Percentiles rank a stretch among this genome's conserved stretches.
Evolutionary conservation across 2,888 invertebrate genomes (phyloP).

Genomic region (Prosopocoilus inquinatus): DNA sequence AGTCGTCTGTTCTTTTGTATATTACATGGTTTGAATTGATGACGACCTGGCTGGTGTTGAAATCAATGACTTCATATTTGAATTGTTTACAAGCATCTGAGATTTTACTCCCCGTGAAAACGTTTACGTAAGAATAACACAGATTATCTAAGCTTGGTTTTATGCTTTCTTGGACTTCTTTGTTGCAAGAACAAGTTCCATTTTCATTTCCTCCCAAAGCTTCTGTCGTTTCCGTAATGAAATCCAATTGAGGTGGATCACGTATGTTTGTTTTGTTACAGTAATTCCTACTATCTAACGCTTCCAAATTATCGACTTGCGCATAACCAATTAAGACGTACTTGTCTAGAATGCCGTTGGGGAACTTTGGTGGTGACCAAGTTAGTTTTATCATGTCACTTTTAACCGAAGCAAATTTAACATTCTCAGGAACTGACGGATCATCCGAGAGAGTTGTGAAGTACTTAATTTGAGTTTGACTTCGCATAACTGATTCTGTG

Average conservation of each 20-base stretch:
- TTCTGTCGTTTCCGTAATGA: no score
- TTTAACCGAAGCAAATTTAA: slow-evolving; percentile 40
- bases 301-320: slow-evolving; percentile 29
- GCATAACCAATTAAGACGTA: slow-evolving; percentile 46
- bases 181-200: neutral
- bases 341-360: slow-evolving; percentile 43
- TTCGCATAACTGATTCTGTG: slow-evolving; percentile 53
- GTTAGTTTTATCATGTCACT: slow-evolving; percentile 49
- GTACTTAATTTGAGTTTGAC: slow-evolving; percentile 60
- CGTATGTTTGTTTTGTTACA: slow-evolving; percentile 23
- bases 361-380: slow-evolving; percentile 60
- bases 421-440: slow-evolving; percentile 49
- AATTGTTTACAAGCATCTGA: neutral
- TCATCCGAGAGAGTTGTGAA: slow-evolving; percentile 63
- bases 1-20: neutral
- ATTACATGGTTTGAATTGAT: neutral
- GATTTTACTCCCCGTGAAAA: neutral
- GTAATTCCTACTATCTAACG: slow-evolving; percentile 32
- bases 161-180: neutral
- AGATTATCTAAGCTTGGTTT: neutral
- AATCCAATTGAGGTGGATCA: no score
- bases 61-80: neutral
- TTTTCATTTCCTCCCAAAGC: no score
- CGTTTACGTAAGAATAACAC: neutral
- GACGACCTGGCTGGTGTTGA: no score